Evolutionary conservation across 1,140 invertebrate species (phyloP).

Genomic region (Chrysopa pallens): DNA sequence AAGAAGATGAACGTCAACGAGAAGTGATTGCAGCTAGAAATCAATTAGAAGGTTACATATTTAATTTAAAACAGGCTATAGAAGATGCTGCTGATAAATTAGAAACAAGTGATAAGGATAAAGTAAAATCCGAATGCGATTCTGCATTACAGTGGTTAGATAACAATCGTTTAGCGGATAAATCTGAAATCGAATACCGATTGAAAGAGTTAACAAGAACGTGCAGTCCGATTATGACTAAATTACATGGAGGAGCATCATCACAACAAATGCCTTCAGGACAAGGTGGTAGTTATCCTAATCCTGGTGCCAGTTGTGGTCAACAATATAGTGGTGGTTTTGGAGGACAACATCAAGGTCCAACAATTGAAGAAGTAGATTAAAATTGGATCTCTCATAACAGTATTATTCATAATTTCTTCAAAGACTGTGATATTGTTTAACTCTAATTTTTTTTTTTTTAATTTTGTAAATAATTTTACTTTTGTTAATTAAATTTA

Average conservation of each 20-base stretch:
- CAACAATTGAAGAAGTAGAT: constrained; percentile 50
- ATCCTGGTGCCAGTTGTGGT: constrained; percentile 23
- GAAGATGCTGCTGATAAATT: constrained; percentile 42
- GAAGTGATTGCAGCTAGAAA: constrained; percentile 56
- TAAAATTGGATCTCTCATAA: constrained; percentile 16
- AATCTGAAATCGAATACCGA: constrained; percentile 57
- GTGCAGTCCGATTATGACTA: constrained; percentile 57
- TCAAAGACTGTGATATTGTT: no score
- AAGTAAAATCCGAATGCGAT: constrained; percentile 34
- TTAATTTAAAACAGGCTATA: constrained; percentile 56
- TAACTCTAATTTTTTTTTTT: no score
- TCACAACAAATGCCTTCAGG: not conserved
- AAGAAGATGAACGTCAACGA: constrained; percentile 44
- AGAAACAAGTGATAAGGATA: constrained; percentile 35
- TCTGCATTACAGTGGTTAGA: constrained; percentile 39
- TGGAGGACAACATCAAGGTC: constrained; percentile 23
- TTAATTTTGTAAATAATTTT: no score
- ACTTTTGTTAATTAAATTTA: no score
- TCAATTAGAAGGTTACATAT: constrained; percentile 64
- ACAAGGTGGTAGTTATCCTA: constrained; percentile 10
- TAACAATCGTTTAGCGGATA: constrained; percentile 46
- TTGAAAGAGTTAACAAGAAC: constrained; percentile 51
- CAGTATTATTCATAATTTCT: no score
- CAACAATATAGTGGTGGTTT: constrained; percentile 19
- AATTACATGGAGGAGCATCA: constrained; percentile 37